Base-by-base conservation (phyloP, 2,888 invertebrate species). In the Drepana falcataria region DNA sequence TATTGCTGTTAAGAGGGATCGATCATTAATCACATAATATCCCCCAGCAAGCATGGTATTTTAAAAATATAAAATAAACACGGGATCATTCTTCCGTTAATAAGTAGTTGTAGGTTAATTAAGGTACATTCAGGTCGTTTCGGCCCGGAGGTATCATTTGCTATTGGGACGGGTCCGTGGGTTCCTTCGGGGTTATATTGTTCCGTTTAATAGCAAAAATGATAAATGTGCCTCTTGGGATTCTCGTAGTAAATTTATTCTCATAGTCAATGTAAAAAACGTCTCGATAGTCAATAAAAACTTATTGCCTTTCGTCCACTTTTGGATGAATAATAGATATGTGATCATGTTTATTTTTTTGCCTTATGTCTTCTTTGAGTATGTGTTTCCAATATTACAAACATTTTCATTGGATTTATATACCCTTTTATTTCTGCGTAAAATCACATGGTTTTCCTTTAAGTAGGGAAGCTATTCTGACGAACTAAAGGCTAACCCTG, bases 161-260 rank as follows among this genome's bases (percentile, higher is more conserved):
- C 85, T 87, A 84, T 91, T 90, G 89, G 89, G 82, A 85, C 81
- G 81, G 79, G 81, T 83, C 83, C 81, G 79, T 83, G 76, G 81
- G 77, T 80, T 89, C 85, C 87, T 90, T 84, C 80, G 85, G 85
- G 88, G 81, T 82, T 79, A 87, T 89, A 85, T 87, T 85, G 81
- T 76, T 81, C 74, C 67, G 66, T 81, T 77, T 89, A 89, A 90
- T 89, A 85, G 87, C 87, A 79, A 85, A 90, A 88, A 90, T 90
- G 90, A 91, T 89, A 87, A 91, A 91, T 90, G 89, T 74, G 73
- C 75, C 85, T 76, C 72, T 73, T 62, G 85, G 83, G 85, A 72
- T 74, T 73, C 66, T 69, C 68, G 70, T 75, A 71, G 73, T 75
- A 69, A 76, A 77, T 75, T 75, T 58, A 71, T 67, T 65, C 61